Base-by-base conservation (phyloP, 2,888 invertebrate genomes). In the Zonitis immaculata region DNA sequence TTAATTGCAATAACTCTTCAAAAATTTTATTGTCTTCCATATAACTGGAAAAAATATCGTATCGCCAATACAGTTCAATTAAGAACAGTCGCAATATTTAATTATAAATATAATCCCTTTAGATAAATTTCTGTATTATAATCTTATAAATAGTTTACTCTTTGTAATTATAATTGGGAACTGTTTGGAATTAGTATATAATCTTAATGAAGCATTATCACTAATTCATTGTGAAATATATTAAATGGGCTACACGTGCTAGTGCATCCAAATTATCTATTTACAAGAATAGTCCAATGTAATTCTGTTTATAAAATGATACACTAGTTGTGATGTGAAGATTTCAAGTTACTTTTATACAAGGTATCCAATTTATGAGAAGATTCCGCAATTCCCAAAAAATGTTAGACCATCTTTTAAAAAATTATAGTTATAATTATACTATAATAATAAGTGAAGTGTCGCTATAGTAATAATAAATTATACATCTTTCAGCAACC, bases 281-380 rank as follows among this genome's bases (percentile, higher is more conserved):
- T 42, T 42, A 32, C 49, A 49, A 35, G 43, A 35, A 39, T 45
- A n/a, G n/a, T 43, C 32, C 18, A 35, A 8, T 53, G 53, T 51
- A 53, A 53, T 50, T 53, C 56, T 56, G 54, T 47, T 46, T 54
- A 54, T 51, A 57, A 51, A 57, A 57, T 57, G 51, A 54, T 57
- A 43, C n/a, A n/a, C n/a, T n/a, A n/a, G n/a, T n/a, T n/a, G n/a
- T n/a, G n/a, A n/a, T n/a, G n/a, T n/a, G n/a, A n/a, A n/a, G n/a
- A n/a, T n/a, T n/a, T n/a, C n/a, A n/a, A n/a, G n/a, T n/a, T n/a
- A n/a, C n/a, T n/a, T n/a, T n/a, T n/a, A n/a, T n/a, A n/a, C n/a
- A n/a, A n/a, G n/a, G n/a, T n/a, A n/a, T n/a, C n/a, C n/a, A n/a
- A n/a, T n/a, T n/a, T n/a, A n/a, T n/a, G n/a, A n/a, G n/a, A n/a